Evolutionary conservation across 30 jellyfish, hydroid and myxozoan species (phyloP).

Genomic region (Cassiopea andromeda): DNA sequence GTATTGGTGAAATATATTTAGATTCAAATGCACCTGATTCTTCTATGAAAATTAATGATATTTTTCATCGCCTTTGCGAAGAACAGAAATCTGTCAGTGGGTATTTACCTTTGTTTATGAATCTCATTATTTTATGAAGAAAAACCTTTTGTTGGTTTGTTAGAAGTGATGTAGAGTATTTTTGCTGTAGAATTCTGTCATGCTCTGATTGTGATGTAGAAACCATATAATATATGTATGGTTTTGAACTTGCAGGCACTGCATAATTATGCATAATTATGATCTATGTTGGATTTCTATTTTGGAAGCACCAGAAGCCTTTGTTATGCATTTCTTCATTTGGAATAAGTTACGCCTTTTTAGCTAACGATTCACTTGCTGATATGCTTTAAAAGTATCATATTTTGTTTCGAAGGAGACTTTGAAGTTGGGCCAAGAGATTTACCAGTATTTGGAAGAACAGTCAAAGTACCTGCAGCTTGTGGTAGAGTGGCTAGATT

Average conservation of each 20-base stretch:
- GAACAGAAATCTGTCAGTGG: constrained; percentile 58
- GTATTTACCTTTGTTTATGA: not conserved
- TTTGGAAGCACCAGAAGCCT: too few species aligned
- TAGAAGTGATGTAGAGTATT: too few species aligned
- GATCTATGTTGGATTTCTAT: too few species aligned
- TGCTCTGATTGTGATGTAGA: too few species aligned
- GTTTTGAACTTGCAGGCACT: too few species aligned
- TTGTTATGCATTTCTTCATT: not conserved
- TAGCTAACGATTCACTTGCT: too few species aligned
- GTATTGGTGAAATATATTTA: constrained; percentile 63
- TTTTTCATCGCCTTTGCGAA: constrained; percentile 65
- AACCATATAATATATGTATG: too few species aligned
- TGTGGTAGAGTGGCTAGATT: constrained; percentile 90
- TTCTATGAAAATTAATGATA: constrained; percentile 37
- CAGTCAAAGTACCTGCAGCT: constrained; percentile 65
- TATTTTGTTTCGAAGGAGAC: constrained; percentile 18
- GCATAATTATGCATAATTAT: too few species aligned
- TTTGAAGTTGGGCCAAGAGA: constrained; percentile 21
- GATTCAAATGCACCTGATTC: constrained; percentile 62
- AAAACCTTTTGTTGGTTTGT: too few species aligned
- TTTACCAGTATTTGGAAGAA: constrained; percentile 88
- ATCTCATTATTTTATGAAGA: not conserved
- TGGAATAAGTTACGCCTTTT: too few species aligned
- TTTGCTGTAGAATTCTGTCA: too few species aligned
- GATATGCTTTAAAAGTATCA: not conserved